Base-by-base conservation (phyloP, 35 echinoderm and acorn worm genomes). In the Amphiura filiformis region DNA sequence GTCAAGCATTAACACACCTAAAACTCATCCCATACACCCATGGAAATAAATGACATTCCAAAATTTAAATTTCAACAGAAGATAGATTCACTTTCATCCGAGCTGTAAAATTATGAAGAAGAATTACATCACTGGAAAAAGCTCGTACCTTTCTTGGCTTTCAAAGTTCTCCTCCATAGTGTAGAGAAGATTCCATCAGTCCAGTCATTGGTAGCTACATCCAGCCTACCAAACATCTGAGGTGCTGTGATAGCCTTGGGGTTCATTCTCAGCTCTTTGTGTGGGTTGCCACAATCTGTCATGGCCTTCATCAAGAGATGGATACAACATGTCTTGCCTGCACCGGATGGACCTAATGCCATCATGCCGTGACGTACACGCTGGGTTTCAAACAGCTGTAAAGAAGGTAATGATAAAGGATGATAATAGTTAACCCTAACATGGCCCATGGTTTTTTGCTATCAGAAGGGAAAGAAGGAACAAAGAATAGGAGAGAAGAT, bases 241-340 rank as follows among this genome's bases (percentile, higher is more conserved):
- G 95, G 95, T 22, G 95, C 95, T 18, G 91, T 97, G 56, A 97
- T 97, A 22, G 95, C 95, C 42, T 97, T 97, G 14, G 95, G 95
- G 78, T 97, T 97, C 95, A 97, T 97, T 26, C 95, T 91, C 95
- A 97, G 93, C 86, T 97, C 95, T 64, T 90, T 93, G 78, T 97
- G 95, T 47, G 95, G 95, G 7, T 52, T 88, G 22, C 95, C 95
- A 35, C 88, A 91, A 65, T 97, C 95, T 33, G 85, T 87, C 95
- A 97, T 97, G 39, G 95, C 95, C 75, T 97, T 97, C 95, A 97
- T 97, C 78, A 97, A 47, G 36, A 91, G 91, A 37, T 97, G 95
- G 36, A 97, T 97, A 78, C 95, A 97, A 77, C 95, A 97, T 39
- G 95, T 97, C 92, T 97, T 97, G 0, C 95, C 95, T 0, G 95